These are phyloP conservation scores for Phaenicophaeus curvirostris DNA, from an alignment of 2,797 vertebrate genomes.

Conservation along the genomic window DNA sequence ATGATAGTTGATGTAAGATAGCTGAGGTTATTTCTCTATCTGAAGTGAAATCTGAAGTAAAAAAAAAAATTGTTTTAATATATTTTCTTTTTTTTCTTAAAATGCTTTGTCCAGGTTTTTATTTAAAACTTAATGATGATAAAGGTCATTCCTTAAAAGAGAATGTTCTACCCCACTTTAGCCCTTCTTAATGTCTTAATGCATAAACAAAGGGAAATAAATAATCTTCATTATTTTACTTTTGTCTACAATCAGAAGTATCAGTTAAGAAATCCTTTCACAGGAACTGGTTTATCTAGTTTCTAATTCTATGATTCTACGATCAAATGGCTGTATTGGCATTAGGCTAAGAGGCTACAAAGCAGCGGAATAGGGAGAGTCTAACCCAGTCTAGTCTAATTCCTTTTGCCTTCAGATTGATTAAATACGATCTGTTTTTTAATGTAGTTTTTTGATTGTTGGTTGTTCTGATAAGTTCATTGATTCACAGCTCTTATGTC, in stretches of 20 bases:
- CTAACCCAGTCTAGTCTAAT: not conserved
- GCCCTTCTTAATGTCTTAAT: not conserved
- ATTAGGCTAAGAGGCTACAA: not conserved
- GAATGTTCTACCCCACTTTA: not conserved
- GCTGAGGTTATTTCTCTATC: not conserved
- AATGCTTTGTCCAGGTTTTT: not conserved
- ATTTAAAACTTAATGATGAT: not conserved
- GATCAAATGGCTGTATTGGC: too few relatives aligned
- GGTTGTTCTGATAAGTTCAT: not conserved
- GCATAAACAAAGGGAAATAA: not conserved
- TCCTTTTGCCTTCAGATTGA: not conserved
- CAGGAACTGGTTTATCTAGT: not conserved
- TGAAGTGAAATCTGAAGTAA: too few relatives aligned
- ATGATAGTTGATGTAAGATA: not conserved
- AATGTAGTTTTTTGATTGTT: not conserved
- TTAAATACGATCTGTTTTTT: not conserved
- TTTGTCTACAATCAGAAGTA: not conserved
- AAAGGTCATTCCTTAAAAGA: not conserved
- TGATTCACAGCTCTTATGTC: not conserved
- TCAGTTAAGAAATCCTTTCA: not conserved
- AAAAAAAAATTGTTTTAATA: not conserved
- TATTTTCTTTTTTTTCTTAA: not conserved
- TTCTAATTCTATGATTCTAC: too few relatives aligned
- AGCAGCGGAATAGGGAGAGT: not conserved
- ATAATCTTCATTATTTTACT: not conserved